These are phyloP conservation scores for Agonopterix alstromeriana DNA, from an alignment of 2,888 invertebrate genomes.

Conservation along the genomic window DNA sequence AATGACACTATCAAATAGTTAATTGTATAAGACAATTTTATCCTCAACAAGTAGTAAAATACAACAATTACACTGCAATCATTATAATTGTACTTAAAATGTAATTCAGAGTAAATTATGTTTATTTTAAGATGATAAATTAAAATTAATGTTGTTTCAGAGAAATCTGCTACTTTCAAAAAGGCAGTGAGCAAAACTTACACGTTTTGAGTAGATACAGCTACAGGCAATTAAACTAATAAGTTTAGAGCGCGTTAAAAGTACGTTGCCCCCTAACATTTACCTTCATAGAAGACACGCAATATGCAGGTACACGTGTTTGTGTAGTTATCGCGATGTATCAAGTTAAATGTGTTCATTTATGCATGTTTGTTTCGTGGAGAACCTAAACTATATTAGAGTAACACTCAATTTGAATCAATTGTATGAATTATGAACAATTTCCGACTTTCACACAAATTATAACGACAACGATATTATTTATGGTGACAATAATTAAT, in stretches of 20 bases:
- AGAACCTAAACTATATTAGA: slow-evolving; percentile 7
- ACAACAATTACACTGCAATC: too few relatives aligned
- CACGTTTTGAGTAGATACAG: neutral
- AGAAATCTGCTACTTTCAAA: too few relatives aligned
- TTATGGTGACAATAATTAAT: too few relatives aligned
- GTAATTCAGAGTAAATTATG: too few relatives aligned
- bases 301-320: slow-evolving; percentile 10
- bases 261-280: slow-evolving; percentile 21
- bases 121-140: too few relatives aligned
- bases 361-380: neutral
- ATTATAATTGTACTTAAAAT: too few relatives aligned
- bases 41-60: neutral
- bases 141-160: too few relatives aligned
- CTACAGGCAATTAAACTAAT: slow-evolving; percentile 5
- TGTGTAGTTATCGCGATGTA: neutral
- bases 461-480: too few relatives aligned
- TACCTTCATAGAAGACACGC: slow-evolving; percentile 23
- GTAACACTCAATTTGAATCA: slow-evolving; percentile 17
- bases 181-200: neutral
- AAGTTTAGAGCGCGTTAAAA: slow-evolving; percentile 6
- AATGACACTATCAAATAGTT: slow-evolving; percentile 21
- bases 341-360: slow-evolving; percentile 1
- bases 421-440: slow-evolving; percentile 23
- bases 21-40: too few relatives aligned
- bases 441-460: slow-evolving; percentile 25